Evolutionary conservation across 2,888 invertebrate species (phyloP), one percentile per base, ranked within the genome.

Genomic region (Drosophila rubida): DNA sequence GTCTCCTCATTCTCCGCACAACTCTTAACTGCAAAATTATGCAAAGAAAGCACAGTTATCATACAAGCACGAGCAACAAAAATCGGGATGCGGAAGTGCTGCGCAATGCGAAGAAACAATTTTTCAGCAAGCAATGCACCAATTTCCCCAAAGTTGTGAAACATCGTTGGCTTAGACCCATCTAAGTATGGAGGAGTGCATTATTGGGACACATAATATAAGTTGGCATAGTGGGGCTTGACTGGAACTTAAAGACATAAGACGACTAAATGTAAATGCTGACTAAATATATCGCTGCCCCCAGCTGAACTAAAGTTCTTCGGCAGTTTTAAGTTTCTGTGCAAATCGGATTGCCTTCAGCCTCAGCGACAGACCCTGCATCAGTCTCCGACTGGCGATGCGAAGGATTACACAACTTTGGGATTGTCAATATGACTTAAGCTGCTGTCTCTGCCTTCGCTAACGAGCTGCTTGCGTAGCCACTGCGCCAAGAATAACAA

Each of bases 401-500:
- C 68, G 44, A 45, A 54, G 60, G 77, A 62, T 75, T 75, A 75
- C 75, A 75, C 75, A 75, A 75, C 71, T 75, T 75, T 68, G 60
- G 57, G 25, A 71, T 71, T 75, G 75, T 75, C 75, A 75, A 75
- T 75, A 75, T 75, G 75, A 64, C 71, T 75, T 75, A 75, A 75
- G 75, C 84, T 61, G 65, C 65, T 76, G 73, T 57, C 67, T 64
- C 66, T 69, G 66, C 65, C 42, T 48, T 49, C 53, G 69, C 65
- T 76, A 82, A 76, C 80, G 79, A 80, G 76, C 82, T 82, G 78
- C 75, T 75, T 77, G 68, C 64, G 62, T 60, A 64, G 83, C 79
- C 69, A 55, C 69, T 67, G 76, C 64, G 78, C 76, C 80, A 83
- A 82, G 80, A 83, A 83, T 84, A 84, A 84, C 78, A 84, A 81